These are phyloP conservation scores for Drosophila leonis DNA, from an alignment of 2,888 invertebrate genomes.

Conservation along the genomic window DNA sequence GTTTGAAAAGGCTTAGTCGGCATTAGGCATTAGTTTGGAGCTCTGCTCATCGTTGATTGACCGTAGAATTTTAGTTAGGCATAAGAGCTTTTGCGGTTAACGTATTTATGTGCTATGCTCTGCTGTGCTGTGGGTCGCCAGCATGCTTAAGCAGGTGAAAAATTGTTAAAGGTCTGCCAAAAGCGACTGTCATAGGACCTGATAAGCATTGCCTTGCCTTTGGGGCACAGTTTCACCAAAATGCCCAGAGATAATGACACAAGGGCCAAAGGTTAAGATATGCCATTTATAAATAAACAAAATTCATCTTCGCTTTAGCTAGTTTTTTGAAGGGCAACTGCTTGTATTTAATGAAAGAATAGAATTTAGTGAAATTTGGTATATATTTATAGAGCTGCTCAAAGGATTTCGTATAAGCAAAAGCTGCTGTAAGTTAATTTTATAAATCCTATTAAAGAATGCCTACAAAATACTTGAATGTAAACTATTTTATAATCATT, in stretches of 20 bases:
- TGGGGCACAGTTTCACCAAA: constrained; percentile 34
- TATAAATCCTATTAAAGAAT: neutral
- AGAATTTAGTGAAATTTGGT: neutral
- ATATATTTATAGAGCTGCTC: neutral
- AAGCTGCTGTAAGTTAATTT: neutral
- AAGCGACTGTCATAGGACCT: constrained; percentile 25
- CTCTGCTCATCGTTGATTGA: constrained; percentile 49
- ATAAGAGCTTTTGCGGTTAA: constrained; percentile 39
- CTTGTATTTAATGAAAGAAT: constrained; percentile 10
- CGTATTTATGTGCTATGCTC: constrained; percentile 41
- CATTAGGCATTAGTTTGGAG: constrained; percentile 40
- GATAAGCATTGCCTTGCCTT: constrained; percentile 50
- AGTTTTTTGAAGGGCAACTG: neutral
- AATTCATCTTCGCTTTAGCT: constrained; percentile 11
- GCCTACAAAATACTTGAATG: neutral
- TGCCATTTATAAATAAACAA: constrained; percentile 41
- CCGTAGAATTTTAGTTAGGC: constrained; percentile 50
- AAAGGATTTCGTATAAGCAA: neutral
- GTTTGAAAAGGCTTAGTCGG: constrained; percentile 40
- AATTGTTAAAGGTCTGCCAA: constrained; percentile 24
- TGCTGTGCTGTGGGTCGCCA: constrained; percentile 12
- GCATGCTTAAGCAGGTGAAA: constrained; percentile 57
- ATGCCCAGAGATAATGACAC: constrained; percentile 47
- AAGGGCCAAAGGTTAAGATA: constrained; percentile 31
- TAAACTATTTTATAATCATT: neutral